Evolutionary conservation across 2,888 invertebrate genomes (phyloP).

Genomic region (Sepioteuthis lessoniana): DNA sequence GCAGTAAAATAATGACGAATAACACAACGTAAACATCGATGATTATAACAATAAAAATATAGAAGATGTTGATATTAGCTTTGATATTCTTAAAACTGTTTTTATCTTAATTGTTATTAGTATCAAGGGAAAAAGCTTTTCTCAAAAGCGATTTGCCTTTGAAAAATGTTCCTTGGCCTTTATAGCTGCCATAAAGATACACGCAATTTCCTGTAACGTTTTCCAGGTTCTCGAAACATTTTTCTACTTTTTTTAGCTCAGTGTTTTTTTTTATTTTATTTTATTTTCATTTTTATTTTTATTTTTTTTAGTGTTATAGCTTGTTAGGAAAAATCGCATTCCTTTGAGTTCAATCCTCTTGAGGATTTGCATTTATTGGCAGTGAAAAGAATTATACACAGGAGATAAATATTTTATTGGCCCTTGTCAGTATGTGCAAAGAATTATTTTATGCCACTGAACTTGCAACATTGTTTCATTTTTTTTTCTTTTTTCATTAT

Average conservation of each 20-base stretch:
- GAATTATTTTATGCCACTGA: neutral
- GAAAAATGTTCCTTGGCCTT: neutral
- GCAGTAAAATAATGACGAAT: too few relatives aligned
- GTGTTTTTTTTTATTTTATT: neutral
- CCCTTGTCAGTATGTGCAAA: neutral
- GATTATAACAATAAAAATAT: too few relatives aligned
- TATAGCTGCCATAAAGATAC: neutral
- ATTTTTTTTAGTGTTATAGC: neutral
- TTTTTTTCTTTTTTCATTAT: neutral
- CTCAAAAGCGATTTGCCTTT: neutral
- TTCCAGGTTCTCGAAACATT: constrained; percentile 20
- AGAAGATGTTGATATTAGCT: neutral
- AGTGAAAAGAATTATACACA: neutral
- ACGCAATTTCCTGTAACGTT: neutral
- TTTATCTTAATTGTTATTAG: neutral
- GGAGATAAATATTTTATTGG: neutral
- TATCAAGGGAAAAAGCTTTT: neutral
- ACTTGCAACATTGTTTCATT: neutral
- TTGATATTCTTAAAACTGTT: neutral
- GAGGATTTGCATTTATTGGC: neutral
- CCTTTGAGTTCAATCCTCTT: neutral
- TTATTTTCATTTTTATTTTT: too few relatives aligned
- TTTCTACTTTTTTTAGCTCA: neutral
- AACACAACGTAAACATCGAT: too few relatives aligned
- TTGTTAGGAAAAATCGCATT: neutral